Percentiles rank a stretch among this genome's conserved stretches.
Evolutionary conservation across 1,140 invertebrate species (phyloP).

Genomic region (Aphelinus certus): DNA sequence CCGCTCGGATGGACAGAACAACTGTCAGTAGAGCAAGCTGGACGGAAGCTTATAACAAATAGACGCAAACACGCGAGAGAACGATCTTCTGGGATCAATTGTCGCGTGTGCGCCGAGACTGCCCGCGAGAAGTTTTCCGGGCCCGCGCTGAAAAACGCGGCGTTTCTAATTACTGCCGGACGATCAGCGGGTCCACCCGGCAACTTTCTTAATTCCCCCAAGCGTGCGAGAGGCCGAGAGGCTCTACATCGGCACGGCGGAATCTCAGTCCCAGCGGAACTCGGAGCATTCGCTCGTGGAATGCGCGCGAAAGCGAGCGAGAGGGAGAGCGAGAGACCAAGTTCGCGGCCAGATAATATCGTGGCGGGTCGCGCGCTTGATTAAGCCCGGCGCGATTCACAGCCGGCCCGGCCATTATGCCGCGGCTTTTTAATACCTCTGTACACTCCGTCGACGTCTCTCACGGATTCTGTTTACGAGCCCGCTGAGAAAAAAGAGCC

Average conservation of each 20-base stretch:
- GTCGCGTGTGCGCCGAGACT: no score
- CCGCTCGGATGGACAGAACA: no score
- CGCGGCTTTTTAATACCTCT: slow-evolving; percentile 1
- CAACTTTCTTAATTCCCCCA: background rate
- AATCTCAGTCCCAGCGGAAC: slow-evolving; percentile 29
- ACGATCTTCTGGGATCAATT: no score
- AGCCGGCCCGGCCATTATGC: background rate
- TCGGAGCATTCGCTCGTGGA: slow-evolving; percentile 13
- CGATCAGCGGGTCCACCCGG: no score
- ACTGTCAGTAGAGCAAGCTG: no score
- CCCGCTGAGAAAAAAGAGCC: background rate
- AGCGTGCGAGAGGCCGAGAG: background rate
- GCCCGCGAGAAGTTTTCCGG: no score
- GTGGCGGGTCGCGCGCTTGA: slow-evolving; percentile 23
- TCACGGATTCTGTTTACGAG: background rate
- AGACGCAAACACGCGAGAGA: no score
- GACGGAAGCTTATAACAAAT: no score
- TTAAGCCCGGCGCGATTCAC: slow-evolving; percentile 2
- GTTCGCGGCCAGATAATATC: slow-evolving; percentile 25
- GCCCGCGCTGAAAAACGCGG: no score
- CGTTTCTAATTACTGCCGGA: no score
- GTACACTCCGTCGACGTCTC: background rate
- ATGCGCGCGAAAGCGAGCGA: background rate
- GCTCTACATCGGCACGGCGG: background rate
- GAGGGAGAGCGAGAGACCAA: background rate